Conservation (phyloP, 2,888 invertebrate species). For the Lasius platythorax region DNA sequence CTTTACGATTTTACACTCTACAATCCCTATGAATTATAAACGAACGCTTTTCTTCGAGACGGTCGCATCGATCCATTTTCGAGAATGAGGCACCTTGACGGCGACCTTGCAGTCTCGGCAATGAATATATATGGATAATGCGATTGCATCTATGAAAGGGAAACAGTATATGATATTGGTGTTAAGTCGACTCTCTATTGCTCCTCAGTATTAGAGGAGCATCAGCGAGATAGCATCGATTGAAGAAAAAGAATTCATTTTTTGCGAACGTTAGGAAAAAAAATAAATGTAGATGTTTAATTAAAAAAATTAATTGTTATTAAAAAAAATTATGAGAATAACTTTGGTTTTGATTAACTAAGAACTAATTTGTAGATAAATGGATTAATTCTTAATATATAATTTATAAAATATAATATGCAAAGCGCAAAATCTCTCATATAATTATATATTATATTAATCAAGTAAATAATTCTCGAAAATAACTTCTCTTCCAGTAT, state of each 20-base stretch:
- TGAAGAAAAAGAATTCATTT: not conserved
- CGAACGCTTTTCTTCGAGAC: conserved; percentile 48
- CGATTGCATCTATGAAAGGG: conserved; percentile 63
- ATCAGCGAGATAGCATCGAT: not conserved
- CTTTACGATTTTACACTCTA: conserved; percentile 3
- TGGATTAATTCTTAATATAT: not conserved
- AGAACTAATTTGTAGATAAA: not conserved
- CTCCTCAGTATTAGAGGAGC: conserved; percentile 38
- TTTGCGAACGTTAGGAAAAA: not conserved
- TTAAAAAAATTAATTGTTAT: not conserved
- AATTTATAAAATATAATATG: not conserved
- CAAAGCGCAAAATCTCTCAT: not conserved
- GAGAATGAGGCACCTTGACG: conserved; percentile 48
- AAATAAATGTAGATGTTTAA: not conserved
- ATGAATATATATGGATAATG: conserved; percentile 40
- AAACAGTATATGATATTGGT: conserved; percentile 68
- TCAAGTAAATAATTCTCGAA: not conserved
- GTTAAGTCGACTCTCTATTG: conserved; percentile 67
- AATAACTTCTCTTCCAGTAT: conserved; percentile 16
- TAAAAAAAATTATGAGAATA: not conserved
- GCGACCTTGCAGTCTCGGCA: conserved; percentile 66
- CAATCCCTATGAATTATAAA: conserved; percentile 43
- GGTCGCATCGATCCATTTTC: conserved; percentile 60
- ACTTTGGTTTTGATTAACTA: not conserved
- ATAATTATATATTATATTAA: not conserved